Evolutionary conservation across 2,797 vertebrate species (phyloP), one percentile per base, ranked within the genome.

Genomic region (Labroides dimidiatus): DNA sequence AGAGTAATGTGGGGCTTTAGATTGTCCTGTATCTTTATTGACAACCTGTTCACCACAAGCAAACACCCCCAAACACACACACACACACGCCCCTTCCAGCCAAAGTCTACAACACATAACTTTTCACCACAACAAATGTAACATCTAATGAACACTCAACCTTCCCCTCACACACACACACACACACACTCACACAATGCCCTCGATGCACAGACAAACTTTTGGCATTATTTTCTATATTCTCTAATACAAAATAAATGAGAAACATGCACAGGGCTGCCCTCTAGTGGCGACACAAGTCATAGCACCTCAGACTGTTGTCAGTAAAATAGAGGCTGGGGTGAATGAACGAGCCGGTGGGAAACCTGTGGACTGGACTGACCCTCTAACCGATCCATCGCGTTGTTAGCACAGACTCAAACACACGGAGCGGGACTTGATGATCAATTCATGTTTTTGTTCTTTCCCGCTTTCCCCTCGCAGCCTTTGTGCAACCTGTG

Each of bases 81-180:
- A 39, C 37, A 39, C 47, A 44, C 51, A 50, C 21, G 49, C 24
- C 51, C 67, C 36, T 48, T 75, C 72, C 75, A 58, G 61, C 78
- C 72, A 84, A 76, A 89, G 66, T 64, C 75, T 74, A 90, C 86
- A 84, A 87, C 77, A 87, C 82, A 85, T 82, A 83, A 87, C 51
- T 84, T 76, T 84, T 87, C 85, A 91, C 82, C 83, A 91, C 87
- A 82, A 84, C 72, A 85, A 89, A 85, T 80, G 77, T 84, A 87
- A 91, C 84, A 84, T 54, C 78, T 76, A 87, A 87, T 82, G 57
- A 68, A 84, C 80, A 76, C 76, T 62, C 44, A 63, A 55, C 14
- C 45, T 79, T 72, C 44, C 69, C 77, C 21, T 17, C 85, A 50
- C 65, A 39, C 37, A 39, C 12, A 39, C 13, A 14, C 37, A 39